phyloP scores from a whole-genome alignment of 2,797 vertebrate species.

The Pangasius sanitwongsei region DNA sequence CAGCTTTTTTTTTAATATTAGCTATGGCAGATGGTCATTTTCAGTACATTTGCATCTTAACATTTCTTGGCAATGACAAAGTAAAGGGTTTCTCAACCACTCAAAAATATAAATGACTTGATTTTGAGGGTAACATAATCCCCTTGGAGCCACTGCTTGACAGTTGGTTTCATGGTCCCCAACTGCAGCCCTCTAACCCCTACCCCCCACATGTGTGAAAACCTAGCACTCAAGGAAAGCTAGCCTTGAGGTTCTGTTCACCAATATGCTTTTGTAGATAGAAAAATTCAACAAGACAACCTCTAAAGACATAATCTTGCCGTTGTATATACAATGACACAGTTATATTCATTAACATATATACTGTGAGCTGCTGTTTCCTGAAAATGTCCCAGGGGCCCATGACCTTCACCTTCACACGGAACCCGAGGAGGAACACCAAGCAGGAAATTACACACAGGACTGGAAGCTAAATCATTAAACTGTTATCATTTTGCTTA shows the following conservation, averaged over 20 bases:
- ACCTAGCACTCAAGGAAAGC: slow-evolving; percentile 34
- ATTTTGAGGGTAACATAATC: slow-evolving; percentile 48
- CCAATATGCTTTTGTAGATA: slow-evolving; percentile 43
- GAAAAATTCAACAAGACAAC: slow-evolving; percentile 57
- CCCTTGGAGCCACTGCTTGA: slow-evolving; percentile 42
- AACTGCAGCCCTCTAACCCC: slow-evolving; percentile 2
- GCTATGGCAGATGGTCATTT: slow-evolving; percentile 60
- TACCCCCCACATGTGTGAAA: slow-evolving; percentile 37
- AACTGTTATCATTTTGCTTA: slow-evolving; percentile 73
- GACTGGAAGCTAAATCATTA: slow-evolving; percentile 74
- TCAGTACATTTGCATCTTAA: slow-evolving; percentile 50
- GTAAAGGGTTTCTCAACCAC: slow-evolving; percentile 45
- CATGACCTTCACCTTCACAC: slow-evolving; percentile 75
- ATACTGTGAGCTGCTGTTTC: slow-evolving; percentile 74
- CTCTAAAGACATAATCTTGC: slow-evolving; percentile 58
- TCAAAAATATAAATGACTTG: slow-evolving; percentile 51
- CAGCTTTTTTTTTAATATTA: slow-evolving; percentile 60
- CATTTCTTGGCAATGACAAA: slow-evolving; percentile 41
- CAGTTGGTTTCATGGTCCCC: slow-evolving; percentile 30
- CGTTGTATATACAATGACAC: slow-evolving; percentile 75
- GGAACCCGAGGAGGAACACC: slow-evolving; percentile 64
- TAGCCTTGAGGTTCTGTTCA: slow-evolving; percentile 33
- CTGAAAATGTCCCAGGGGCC: slow-evolving; percentile 76
- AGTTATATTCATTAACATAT: slow-evolving; percentile 78
- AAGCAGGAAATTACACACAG: slow-evolving; percentile 75